Conservation (phyloP, 2,797 vertebrate genomes). For the Chelon auratus region DNA sequence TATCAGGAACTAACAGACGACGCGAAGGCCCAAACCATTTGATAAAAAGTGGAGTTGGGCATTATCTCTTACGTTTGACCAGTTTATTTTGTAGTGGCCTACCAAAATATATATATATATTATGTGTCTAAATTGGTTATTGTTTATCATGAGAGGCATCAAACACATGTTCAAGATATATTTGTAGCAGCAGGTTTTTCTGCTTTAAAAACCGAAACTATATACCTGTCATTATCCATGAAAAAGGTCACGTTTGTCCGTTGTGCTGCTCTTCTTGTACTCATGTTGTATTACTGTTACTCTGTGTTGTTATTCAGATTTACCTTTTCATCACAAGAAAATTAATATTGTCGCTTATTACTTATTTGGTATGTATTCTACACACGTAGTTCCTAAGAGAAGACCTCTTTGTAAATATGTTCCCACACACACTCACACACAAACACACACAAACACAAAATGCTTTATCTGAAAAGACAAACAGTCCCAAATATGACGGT, state of each 20-base stretch:
- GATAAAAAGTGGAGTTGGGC: too few relatives aligned
- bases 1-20: too few relatives aligned
- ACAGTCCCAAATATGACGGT: slow-evolving; percentile 56
- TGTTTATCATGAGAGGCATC: slow-evolving; percentile 48
- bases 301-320: slow-evolving; percentile 74
- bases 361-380: slow-evolving; percentile 76
- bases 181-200: slow-evolving; percentile 65
- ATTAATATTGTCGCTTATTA: slow-evolving; percentile 58
- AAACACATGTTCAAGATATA: slow-evolving; percentile 56
- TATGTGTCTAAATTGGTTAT: slow-evolving; percentile 34
- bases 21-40: too few relatives aligned
- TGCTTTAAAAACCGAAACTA: slow-evolving; percentile 54
- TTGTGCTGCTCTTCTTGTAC: slow-evolving; percentile 76
- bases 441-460: slow-evolving; percentile 11
- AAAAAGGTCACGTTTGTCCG: slow-evolving; percentile 55
- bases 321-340: slow-evolving; percentile 67
- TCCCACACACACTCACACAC: not conserved
- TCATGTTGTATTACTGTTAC: slow-evolving; percentile 75
- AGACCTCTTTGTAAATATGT: slow-evolving; percentile 79
- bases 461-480: slow-evolving; percentile 53
- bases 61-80: slow-evolving; percentile 12
- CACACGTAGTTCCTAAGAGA: slow-evolving; percentile 55
- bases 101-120: slow-evolving; percentile 21
- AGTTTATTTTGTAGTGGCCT: slow-evolving; percentile 54
- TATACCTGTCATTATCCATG: slow-evolving; percentile 44